phyloP scores from a whole-genome alignment of 2,888 invertebrate species.

The Papilio gigon region DNA sequence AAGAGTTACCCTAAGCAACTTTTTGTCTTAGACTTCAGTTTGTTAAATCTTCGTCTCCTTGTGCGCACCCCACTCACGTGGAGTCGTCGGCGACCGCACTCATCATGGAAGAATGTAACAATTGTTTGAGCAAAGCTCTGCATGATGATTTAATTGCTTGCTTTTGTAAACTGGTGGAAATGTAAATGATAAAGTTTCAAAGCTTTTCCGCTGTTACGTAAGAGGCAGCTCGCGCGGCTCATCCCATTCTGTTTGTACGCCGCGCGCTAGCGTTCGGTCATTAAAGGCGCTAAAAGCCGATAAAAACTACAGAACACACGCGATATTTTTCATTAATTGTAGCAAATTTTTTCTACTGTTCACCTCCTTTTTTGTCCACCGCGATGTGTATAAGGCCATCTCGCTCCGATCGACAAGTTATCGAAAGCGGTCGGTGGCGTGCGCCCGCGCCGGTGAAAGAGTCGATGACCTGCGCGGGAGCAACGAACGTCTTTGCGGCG shows the following conservation, averaged over 20 bases:
- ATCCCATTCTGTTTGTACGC: background rate
- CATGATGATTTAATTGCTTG: background rate
- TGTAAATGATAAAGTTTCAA: background rate
- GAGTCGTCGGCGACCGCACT: too few species aligned
- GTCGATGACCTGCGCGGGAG: conserved; percentile 79
- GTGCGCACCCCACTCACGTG: too few species aligned
- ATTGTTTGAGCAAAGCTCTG: too few species aligned
- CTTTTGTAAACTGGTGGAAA: background rate
- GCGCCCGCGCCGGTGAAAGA: conserved; percentile 73
- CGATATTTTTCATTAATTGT: conserved; percentile 53
- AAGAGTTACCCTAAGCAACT: too few species aligned
- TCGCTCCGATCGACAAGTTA: conserved; percentile 60
- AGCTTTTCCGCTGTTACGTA: background rate
- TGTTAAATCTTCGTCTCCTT: too few species aligned
- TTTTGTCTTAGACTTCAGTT: too few species aligned
- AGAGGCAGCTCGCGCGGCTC: background rate
- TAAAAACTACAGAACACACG: conserved; percentile 36
- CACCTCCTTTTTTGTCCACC: conserved; percentile 38
- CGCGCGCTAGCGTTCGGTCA: conserved; percentile 20
- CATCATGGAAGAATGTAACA: too few species aligned
- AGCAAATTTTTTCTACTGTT: conserved; percentile 49
- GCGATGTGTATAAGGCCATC: conserved; percentile 41
- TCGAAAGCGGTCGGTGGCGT: conserved; percentile 79
- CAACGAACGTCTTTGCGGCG: conserved; percentile 81
- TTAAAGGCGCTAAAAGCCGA: conserved; percentile 22